These are phyloP conservation scores for Papilio demoleus DNA, from an alignment of 2,888 invertebrate genomes.

Conservation along the genomic window DNA sequence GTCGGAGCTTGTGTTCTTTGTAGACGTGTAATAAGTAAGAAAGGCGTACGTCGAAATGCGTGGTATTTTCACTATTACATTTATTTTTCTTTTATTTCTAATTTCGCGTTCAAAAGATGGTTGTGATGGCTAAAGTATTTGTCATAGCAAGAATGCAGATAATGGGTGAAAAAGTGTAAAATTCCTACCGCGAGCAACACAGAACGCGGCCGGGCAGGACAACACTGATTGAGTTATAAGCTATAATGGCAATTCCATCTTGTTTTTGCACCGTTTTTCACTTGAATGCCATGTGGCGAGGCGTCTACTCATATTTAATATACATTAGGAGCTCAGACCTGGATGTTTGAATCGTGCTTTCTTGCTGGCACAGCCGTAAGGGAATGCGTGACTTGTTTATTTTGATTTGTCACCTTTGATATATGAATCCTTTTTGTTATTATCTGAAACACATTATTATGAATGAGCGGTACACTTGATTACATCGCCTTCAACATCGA, in stretches of 20 bases:
- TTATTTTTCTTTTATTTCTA: conserved; percentile 64
- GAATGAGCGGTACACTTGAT: conserved; percentile 62
- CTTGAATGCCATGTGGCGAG: conserved; percentile 67
- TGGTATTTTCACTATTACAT: conserved; percentile 63
- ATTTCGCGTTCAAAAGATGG: conserved; percentile 56
- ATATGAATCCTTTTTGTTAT: conserved; percentile 75
- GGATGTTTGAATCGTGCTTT: conserved; percentile 70
- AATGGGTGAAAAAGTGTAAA: conserved; percentile 78
- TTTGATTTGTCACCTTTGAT: conserved; percentile 80
- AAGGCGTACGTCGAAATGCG: conserved; percentile 52
- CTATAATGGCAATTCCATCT: conserved; percentile 78
- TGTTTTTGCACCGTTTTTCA: conserved; percentile 79
- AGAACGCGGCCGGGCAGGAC: conserved; percentile 47
- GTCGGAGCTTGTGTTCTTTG: conserved; percentile 16
- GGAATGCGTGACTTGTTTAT: conserved; percentile 77
- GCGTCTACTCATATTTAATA: conserved; percentile 74
- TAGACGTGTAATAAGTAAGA: conserved; percentile 36
- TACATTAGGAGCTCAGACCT: conserved; percentile 71
- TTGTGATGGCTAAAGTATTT: conserved; percentile 63
- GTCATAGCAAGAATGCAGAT: conserved; percentile 65
- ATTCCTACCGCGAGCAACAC: conserved; percentile 65
- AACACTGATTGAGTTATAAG: conserved; percentile 81
- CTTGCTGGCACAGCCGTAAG: conserved; percentile 59
- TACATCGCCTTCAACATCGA: conserved; percentile 55
- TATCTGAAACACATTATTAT: conserved; percentile 67